Evolutionary conservation across 2,113 vertebrate genomes (phyloP).

Genomic region (Dunckerocampus dactyliophorus): DNA sequence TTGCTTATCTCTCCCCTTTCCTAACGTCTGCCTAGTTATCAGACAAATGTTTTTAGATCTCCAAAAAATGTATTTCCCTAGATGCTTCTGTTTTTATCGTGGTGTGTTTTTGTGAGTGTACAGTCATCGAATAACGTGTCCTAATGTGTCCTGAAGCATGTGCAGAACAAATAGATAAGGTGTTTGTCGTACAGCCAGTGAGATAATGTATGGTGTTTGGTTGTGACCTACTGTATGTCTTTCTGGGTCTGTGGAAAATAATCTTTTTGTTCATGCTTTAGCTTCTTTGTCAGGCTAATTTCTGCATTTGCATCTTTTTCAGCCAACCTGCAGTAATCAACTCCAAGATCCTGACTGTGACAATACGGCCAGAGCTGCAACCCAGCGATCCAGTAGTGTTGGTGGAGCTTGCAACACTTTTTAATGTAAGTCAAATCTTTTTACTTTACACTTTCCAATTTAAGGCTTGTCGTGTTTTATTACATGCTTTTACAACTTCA

Average conservation of each 20-base stretch:
- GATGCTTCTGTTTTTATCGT: slow-evolving; percentile 8
- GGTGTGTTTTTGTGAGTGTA: slow-evolving; percentile 11
- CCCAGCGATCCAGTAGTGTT: slow-evolving; percentile 84
- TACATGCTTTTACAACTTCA: slow-evolving; percentile 1
- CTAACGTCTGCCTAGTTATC: slow-evolving; percentile 19
- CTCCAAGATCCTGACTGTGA: slow-evolving; percentile 92
- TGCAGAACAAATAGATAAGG: slow-evolving; percentile 19
- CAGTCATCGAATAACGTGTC: background rate
- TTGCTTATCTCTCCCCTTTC: slow-evolving; percentile 1
- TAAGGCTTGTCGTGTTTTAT: slow-evolving; percentile 21
- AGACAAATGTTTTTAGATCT: slow-evolving; percentile 24
- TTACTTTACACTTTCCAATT: slow-evolving; percentile 4
- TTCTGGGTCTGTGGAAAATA: slow-evolving; percentile 11
- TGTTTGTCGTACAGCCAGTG: slow-evolving; percentile 27
- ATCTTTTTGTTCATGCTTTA: background rate
- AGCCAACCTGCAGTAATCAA: slow-evolving; percentile 85
- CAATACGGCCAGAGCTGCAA: slow-evolving; percentile 85
- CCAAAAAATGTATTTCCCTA: slow-evolving; percentile 16
- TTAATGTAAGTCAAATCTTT: slow-evolving; percentile 79
- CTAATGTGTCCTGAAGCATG: slow-evolving; percentile 28
- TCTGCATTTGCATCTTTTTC: slow-evolving; percentile 4
- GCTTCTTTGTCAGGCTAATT: background rate
- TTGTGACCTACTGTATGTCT: slow-evolving; percentile 7
- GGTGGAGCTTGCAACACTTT: slow-evolving; percentile 88
- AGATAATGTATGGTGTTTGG: slow-evolving; percentile 41